These are phyloP conservation scores for Cryptosula pallasiana DNA, from an alignment of 2,888 invertebrate species.

Conservation along the genomic window DNA sequence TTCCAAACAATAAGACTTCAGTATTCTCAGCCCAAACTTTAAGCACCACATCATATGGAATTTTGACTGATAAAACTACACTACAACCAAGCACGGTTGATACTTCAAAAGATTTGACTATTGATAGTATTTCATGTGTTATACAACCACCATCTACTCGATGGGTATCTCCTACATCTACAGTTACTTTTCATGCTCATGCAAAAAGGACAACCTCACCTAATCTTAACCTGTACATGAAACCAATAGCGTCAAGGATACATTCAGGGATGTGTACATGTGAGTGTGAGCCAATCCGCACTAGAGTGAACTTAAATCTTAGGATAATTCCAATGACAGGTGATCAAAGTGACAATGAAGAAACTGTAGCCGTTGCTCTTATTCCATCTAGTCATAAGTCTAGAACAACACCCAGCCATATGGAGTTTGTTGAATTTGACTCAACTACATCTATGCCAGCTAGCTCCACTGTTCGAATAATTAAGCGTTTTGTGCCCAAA, in stretches of 20 bases:
- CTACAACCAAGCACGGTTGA: neutral
- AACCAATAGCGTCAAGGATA: too few relatives aligned
- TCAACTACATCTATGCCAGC: neutral
- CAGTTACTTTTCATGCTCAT: too few relatives aligned
- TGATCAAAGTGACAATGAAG: too few relatives aligned
- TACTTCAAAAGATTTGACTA: neutral
- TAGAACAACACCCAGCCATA: too few relatives aligned
- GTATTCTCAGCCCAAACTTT: neutral
- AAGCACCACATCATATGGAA: too few relatives aligned
- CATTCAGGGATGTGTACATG: neutral
- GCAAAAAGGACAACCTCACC: too few relatives aligned
- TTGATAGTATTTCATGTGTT: neutral
- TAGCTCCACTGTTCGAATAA: neutral
- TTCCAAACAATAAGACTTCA: too few relatives aligned
- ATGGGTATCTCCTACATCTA: neutral
- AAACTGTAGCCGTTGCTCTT: too few relatives aligned
- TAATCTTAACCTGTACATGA: too few relatives aligned
- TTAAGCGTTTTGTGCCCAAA: constrained; percentile 18
- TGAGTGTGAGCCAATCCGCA: neutral
- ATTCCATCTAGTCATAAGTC: neutral
- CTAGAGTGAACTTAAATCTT: neutral
- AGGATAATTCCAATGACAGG: neutral
- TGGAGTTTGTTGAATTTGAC: neutral
- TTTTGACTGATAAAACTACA: neutral
- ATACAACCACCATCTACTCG: neutral